These are phyloP conservation scores for Eupithecia centaureata DNA, from an alignment of 2,888 invertebrate species.

Conservation along the genomic window DNA sequence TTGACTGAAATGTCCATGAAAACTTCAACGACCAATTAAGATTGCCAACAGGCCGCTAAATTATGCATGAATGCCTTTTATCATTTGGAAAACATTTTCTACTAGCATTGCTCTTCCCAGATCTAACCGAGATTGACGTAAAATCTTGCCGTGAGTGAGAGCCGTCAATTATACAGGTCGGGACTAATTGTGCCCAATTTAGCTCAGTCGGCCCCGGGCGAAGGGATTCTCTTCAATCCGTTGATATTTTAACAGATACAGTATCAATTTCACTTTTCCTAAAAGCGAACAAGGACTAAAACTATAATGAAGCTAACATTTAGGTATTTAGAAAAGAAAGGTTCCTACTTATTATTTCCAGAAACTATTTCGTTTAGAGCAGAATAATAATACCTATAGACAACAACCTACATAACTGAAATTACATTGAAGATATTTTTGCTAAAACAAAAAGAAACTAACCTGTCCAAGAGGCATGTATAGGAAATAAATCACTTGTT, in stretches of 20 bases:
- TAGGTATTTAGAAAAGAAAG: too few relatives aligned
- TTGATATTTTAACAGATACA: conserved; percentile 1
- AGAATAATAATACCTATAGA: too few relatives aligned
- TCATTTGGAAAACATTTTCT: not conserved
- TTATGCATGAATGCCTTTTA: not conserved
- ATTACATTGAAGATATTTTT: not conserved
- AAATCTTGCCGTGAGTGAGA: conserved; percentile 53
- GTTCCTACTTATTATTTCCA: too few relatives aligned
- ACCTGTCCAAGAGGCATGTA: too few relatives aligned
- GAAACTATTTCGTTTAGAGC: too few relatives aligned
- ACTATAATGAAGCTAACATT: not conserved
- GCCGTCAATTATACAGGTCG: conserved; percentile 72
- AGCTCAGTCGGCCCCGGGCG: conserved; percentile 58
- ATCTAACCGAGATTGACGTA: conserved; percentile 14
- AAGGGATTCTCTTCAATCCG: conserved; percentile 42
- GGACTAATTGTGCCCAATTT: conserved; percentile 75
- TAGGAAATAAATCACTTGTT: too few relatives aligned
- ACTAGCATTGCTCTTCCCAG: not conserved
- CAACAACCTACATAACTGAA: too few relatives aligned
- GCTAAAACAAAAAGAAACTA: too few relatives aligned
- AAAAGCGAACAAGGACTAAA: not conserved
- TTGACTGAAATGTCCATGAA: not conserved
- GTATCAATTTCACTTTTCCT: not conserved
- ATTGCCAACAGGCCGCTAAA: not conserved
- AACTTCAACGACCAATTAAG: not conserved